Evolutionary conservation across 2,797 vertebrate genomes (phyloP), one percentile per base, ranked within the genome.

Genomic region (Naso thynnoides): DNA sequence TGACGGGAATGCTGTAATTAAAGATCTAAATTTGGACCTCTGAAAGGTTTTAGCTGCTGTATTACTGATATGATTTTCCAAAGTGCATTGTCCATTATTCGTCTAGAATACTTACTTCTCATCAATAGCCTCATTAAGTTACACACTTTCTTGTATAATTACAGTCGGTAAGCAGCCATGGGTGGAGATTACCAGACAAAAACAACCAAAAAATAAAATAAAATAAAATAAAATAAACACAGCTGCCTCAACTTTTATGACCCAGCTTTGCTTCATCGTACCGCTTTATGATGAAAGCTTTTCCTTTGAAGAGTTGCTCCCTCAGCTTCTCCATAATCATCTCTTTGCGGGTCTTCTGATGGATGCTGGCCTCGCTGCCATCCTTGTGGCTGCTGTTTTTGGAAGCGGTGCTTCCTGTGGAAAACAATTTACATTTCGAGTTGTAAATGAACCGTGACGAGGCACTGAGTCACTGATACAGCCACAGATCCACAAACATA

Each of bases 301-400:
- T 99, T 42, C 94, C 97, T 90, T 95, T 98, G 87, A 96, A 94
- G 62, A 99, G 90, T 88, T 97, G 97, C 87, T 99, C 97, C 78
- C 92, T 93, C 79, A 98, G 89, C 78, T 99, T 99, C 92, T 98
- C 96, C 87, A 96, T 74, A 21, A 99, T 93, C 73, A 99, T 93
- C 80, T 99, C 95, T 78, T 96, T 98, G 74, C 93, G 96, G 64
- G 90, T 97, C 91, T 97, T 98, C 82, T 93, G 95, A 26, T 96
- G 96, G 70, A 96, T 86, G 39, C 96, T 94, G 71, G 95, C 81
- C 79, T 96, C 94, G 6, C 97, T 96, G 92, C 96, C 95, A 52
- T 96, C 96, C 79, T 94, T 96, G 66, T 87, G 95, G 92, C 96
- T 97, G 92, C 97, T 98, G 93, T 95, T 95, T 65, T 93, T 93